A percentile compares a stretch with the other conserved stretches of the same genome.
phyloP scores from a whole-genome alignment of 2,113 vertebrate species.

The Trogon surrucura region DNA sequence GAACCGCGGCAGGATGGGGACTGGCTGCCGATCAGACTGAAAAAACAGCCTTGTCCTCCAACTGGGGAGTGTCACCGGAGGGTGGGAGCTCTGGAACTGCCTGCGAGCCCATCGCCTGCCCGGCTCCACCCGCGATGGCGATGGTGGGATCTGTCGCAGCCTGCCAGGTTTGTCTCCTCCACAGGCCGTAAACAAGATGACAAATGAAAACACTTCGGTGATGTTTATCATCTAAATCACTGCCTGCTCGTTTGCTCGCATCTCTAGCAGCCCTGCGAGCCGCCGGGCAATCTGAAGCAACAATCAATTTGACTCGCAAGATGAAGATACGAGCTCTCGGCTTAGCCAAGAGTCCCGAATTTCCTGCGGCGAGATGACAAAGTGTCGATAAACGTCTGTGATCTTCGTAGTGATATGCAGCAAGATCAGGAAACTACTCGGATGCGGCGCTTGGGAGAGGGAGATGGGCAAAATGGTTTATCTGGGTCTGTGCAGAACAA shows the following conservation, averaged over 20 bases:
- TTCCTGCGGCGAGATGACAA: neutral
- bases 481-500: neutral
- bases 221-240: conserved; percentile 45
- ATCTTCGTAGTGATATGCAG: neutral
- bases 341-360: neutral
- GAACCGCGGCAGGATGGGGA: accelerated
- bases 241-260: neutral
- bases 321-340: neutral
- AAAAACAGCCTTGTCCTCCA: neutral
- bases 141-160: neutral
- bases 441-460: neutral
- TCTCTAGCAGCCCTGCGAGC: neutral
- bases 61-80: neutral
- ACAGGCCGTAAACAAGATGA: conserved; percentile 21
- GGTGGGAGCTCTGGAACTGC: neutral
- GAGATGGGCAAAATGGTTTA: neutral
- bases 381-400: neutral
- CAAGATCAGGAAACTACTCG: neutral
- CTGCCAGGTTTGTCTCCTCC: conserved; percentile 40
- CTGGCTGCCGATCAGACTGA: neutral
- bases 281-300: neutral
- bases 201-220: conserved; percentile 23
- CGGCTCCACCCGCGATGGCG: neutral
- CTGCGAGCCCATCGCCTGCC: neutral
- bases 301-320: neutral